Percentiles rank a stretch among this genome's conserved stretches.
Conservation (phyloP, 2,113 vertebrate genomes). For the Taurulus bubalis region DNA sequence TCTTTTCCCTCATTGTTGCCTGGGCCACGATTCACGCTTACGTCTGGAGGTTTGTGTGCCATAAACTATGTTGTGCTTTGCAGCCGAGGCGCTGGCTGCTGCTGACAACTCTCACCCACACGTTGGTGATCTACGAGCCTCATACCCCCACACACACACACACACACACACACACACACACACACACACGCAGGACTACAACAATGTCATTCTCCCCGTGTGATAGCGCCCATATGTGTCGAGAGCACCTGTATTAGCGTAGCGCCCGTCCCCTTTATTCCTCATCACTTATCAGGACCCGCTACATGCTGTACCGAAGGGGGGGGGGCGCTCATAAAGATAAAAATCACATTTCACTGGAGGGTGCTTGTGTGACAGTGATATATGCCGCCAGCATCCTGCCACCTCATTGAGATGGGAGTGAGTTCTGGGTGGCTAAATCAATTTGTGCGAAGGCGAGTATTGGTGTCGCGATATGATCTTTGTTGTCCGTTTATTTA, state of each 20-base stretch:
- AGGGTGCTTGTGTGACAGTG: conserved; percentile 80
- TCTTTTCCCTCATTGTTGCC: conserved; percentile 72
- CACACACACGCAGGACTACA: conserved; percentile 47
- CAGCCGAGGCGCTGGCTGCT: conserved; percentile 58
- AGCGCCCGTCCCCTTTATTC: conserved; percentile 61
- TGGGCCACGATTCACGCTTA: conserved; percentile 70
- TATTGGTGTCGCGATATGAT: conserved; percentile 80
- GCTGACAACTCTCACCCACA: conserved; percentile 78
- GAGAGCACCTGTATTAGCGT: conserved; percentile 67
- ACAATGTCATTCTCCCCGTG: conserved; percentile 46
- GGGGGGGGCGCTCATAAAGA: conserved; percentile 72
- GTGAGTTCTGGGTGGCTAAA: conserved; percentile 79
- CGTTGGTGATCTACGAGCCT: conserved; percentile 76
- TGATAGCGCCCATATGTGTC: conserved; percentile 62
- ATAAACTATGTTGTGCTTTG: conserved; percentile 72
- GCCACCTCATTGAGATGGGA: conserved; percentile 76
- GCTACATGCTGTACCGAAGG: conserved; percentile 50
- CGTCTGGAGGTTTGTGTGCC: conserved; percentile 56
- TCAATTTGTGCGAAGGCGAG: conserved; percentile 80
- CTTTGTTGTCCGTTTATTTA: conserved; percentile 73
- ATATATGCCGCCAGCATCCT: conserved; percentile 75
- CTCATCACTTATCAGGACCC: conserved; percentile 70
- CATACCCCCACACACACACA: too few species aligned
- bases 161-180: too few species aligned
- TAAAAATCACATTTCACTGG: conserved; percentile 82